Conservation (phyloP, 2,888 invertebrate species). For the Himalopsyche kuldschensis region DNA sequence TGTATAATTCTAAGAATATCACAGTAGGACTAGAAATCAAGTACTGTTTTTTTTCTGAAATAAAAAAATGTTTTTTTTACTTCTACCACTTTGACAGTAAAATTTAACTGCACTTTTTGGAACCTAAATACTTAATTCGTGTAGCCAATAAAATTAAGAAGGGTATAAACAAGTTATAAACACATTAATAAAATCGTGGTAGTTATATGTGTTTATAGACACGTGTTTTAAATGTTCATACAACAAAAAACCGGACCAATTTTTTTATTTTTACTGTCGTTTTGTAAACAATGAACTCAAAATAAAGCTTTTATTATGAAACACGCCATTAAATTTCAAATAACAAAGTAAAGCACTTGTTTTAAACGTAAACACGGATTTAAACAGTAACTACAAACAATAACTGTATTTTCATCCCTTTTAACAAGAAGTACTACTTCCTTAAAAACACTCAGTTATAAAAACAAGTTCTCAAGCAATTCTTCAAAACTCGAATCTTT, state of each 20-base stretch:
- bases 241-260: background rate
- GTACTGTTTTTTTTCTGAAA: too few species aligned
- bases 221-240: background rate
- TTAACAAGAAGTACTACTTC: background rate
- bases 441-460: background rate
- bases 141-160: too few species aligned
- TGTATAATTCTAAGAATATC: too few species aligned
- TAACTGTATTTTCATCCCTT: background rate
- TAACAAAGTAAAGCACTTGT: background rate
- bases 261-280: background rate
- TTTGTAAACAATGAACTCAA: background rate
- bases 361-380: background rate
- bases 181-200: background rate
- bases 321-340: background rate
- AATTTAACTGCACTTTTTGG: too few species aligned
- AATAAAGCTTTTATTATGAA: background rate
- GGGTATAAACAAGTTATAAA: background rate
- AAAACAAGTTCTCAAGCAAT: background rate
- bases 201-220: background rate
- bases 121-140: too few species aligned
- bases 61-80: too few species aligned
- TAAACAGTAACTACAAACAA: background rate
- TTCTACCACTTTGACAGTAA: too few species aligned
- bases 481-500: background rate
- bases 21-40: too few species aligned